phyloP scores from a whole-genome alignment of 2,113 vertebrate genomes.

The Gadus macrocephalus region DNA sequence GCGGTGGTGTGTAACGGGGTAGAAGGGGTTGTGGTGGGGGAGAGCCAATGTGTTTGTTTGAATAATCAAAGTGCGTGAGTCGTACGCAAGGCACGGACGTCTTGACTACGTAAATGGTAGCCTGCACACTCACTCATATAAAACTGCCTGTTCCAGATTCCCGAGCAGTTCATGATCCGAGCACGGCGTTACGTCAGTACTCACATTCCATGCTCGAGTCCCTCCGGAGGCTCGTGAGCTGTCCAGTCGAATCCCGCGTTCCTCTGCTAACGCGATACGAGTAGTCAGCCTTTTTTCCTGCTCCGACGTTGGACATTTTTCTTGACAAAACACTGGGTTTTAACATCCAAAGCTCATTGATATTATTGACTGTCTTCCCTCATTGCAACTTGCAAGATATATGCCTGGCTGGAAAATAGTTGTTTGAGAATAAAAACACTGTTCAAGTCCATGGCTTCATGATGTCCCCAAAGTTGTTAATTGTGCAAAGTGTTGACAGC shows the following conservation, averaged over 20 bases:
- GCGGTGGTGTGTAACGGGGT: neutral
- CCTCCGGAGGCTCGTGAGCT: slow-evolving; percentile 48
- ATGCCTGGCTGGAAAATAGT: no score
- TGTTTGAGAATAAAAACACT: neutral
- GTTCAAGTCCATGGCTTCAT: slow-evolving; percentile 25
- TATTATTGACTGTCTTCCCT: no score
- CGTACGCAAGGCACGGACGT: slow-evolving; percentile 51
- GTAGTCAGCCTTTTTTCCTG: slow-evolving; percentile 45
- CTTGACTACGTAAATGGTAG: slow-evolving; percentile 47
- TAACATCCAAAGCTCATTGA: slow-evolving; percentile 13
- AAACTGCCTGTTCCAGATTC: slow-evolving; percentile 61
- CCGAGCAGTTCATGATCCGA: slow-evolving; percentile 68
- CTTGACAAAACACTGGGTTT: slow-evolving; percentile 40
- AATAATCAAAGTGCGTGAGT: slow-evolving; percentile 51
- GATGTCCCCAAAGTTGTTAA: slow-evolving; percentile 15
- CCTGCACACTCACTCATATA: slow-evolving; percentile 52
- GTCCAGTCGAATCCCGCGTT: slow-evolving; percentile 47
- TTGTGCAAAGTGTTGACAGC: slow-evolving; percentile 43
- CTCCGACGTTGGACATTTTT: slow-evolving; percentile 53
- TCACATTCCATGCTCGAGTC: slow-evolving; percentile 59
- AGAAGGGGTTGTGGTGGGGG: slow-evolving; percentile 1
- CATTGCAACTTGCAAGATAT: no score
- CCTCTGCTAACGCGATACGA: slow-evolving; percentile 53
- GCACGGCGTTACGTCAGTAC: slow-evolving; percentile 63
- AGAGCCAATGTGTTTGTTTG: slow-evolving; percentile 45